These are phyloP conservation scores for Laticauda colubrina DNA, from an alignment of 2,113 vertebrate genomes.

Conservation along the genomic window DNA sequence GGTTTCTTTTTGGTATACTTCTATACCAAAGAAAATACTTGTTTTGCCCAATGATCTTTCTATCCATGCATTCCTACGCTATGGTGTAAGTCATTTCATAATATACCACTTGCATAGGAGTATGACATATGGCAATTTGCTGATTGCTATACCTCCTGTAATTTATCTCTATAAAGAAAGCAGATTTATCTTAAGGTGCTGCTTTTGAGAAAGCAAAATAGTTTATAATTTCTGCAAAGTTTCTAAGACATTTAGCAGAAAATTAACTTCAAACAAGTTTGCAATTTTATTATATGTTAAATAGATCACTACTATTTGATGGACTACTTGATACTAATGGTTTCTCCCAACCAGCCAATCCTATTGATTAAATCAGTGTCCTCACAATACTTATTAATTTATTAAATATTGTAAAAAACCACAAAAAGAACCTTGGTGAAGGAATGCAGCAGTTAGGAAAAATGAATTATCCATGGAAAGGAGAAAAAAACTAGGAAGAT, in stretches of 20 bases:
- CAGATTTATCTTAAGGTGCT: not conserved
- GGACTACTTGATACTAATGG: not conserved
- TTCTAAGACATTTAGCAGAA: not conserved
- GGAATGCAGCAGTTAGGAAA: not conserved
- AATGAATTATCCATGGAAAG: not conserved
- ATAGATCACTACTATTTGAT: not conserved
- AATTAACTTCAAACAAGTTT: not conserved
- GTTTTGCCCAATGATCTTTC: not conserved
- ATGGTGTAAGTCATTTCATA: not conserved
- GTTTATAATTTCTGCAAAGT: not conserved
- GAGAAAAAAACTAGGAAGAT: not conserved
- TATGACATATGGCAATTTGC: not conserved
- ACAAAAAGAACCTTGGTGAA: not conserved
- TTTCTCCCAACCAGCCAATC: not conserved
- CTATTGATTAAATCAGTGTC: not conserved
- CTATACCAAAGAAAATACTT: not conserved
- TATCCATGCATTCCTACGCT: not conserved
- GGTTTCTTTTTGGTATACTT: not conserved
- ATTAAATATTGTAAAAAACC: not conserved
- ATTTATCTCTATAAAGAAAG: not conserved
- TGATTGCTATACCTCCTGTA: not conserved
- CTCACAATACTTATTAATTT: not conserved
- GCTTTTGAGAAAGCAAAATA: not conserved
- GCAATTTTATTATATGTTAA: not conserved
- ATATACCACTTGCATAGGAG: not conserved